Evolutionary conservation across 2,797 vertebrate genomes (phyloP).

Genomic region (Anisognathus igniventris): DNA sequence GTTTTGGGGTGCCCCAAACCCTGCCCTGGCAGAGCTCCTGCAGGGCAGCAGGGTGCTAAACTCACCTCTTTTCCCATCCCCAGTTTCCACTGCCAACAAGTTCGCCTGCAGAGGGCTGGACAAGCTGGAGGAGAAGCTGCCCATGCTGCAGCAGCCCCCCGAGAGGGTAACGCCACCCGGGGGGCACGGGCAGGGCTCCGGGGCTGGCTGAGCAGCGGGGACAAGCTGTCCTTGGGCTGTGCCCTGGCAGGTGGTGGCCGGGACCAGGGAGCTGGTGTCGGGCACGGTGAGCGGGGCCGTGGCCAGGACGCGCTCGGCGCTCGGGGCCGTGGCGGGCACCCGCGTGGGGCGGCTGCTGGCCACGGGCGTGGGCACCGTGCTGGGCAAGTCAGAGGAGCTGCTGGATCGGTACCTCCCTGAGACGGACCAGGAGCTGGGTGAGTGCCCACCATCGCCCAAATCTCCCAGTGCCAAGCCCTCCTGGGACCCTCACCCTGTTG

Average conservation of each 20-base stretch:
- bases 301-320: slow-evolving; percentile 73
- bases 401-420: slow-evolving; percentile 85
- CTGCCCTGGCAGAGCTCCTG: not conserved
- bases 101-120: slow-evolving; percentile 73
- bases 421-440: slow-evolving; percentile 81
- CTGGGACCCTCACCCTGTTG: too few relatives aligned
- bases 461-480: not conserved
- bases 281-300: slow-evolving; percentile 66
- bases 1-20: not conserved
- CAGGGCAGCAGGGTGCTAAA: rapidly evolving
- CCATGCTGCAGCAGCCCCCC: slow-evolving; percentile 70
- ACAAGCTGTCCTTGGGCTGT: not conserved
- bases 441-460: not conserved
- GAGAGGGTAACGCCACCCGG: slow-evolving; percentile 49
- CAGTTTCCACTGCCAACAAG: slow-evolving; percentile 67
- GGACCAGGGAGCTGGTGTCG: slow-evolving; percentile 59
- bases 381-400: slow-evolving; percentile 84
- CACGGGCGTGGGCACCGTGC: slow-evolving; percentile 77
- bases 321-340: slow-evolving; percentile 20
- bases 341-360: slow-evolving; percentile 63
- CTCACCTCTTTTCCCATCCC: rapidly evolving
- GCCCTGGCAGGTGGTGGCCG: slow-evolving; percentile 60
- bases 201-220: rapidly evolving
- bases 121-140: slow-evolving; percentile 75
- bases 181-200: rapidly evolving